Conservation (phyloP, 2,113 vertebrate species). For the Acinonyx jubatus region DNA sequence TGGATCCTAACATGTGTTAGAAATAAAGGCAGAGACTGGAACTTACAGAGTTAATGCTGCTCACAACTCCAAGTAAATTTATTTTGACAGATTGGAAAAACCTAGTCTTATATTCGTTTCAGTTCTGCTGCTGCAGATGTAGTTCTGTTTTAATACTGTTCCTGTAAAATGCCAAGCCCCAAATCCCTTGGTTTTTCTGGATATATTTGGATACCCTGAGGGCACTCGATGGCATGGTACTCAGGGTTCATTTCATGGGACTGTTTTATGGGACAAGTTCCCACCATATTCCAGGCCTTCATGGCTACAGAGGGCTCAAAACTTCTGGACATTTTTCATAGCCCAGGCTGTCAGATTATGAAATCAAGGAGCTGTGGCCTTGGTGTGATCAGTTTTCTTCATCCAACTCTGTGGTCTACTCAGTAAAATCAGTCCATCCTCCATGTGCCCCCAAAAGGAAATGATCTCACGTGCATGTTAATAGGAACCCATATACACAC, state of each 20-base stretch:
- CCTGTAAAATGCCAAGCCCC: slow-evolving; percentile 41
- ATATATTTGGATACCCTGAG: slow-evolving; percentile 35
- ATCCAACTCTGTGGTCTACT: neutral
- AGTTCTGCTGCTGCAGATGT: neutral
- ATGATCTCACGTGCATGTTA: neutral
- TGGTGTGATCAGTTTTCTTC: neutral
- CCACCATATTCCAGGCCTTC: neutral
- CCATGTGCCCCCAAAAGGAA: neutral
- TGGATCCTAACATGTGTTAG: neutral
- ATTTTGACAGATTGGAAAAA: slow-evolving; percentile 59
- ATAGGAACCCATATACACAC: neutral
- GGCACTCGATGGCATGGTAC: neutral
- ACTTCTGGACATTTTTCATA: neutral
- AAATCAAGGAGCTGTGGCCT: neutral
- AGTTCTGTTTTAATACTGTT: slow-evolving; percentile 26
- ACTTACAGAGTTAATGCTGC: slow-evolving; percentile 14
- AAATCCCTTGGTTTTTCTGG: slow-evolving; percentile 47
- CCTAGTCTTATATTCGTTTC: neutral
- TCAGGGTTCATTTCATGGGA: slow-evolving; percentile 48
- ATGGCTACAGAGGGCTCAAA: neutral
- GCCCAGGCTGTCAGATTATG: neutral
- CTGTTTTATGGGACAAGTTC: neutral
- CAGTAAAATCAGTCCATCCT: neutral
- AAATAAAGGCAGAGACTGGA: neutral
- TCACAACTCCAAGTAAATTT: slow-evolving; percentile 57